Percentiles rank a stretch among this genome's conserved stretches.
phyloP scores from a whole-genome alignment of 2,113 vertebrate genomes.

The Prolemur simus region DNA sequence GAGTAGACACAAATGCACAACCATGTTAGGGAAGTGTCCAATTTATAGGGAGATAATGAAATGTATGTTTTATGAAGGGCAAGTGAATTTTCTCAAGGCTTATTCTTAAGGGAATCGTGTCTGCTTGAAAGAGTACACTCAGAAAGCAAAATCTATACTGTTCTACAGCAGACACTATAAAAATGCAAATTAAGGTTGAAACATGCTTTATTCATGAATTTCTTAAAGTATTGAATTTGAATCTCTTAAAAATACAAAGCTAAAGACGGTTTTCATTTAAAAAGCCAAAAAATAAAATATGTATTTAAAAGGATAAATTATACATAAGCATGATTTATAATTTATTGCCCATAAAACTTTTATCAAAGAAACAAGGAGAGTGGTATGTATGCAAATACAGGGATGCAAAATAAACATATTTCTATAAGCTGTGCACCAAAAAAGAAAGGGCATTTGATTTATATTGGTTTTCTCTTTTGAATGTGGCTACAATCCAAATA shows the following conservation, averaged over 20 bases:
- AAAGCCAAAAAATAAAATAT: conserved; percentile 86
- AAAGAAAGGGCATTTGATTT: conserved; percentile 59
- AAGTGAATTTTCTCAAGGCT: conserved; percentile 75
- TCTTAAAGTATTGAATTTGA: conserved; percentile 82
- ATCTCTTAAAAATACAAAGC: conserved; percentile 81
- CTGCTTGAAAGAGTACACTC: conserved; percentile 78
- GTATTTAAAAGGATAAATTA: conserved; percentile 87
- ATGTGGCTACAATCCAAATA: conserved; percentile 41
- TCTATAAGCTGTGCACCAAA: conserved; percentile 53
- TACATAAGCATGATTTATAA: conserved; percentile 84
- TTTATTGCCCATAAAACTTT: conserved; percentile 85
- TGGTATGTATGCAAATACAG: conserved; percentile 78
- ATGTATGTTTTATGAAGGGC: conserved; percentile 76
- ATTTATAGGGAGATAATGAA: conserved; percentile 74
- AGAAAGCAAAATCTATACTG: conserved; percentile 82
- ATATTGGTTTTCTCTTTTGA: conserved; percentile 50
- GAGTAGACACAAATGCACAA: conserved; percentile 34
- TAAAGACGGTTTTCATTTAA: conserved; percentile 80
- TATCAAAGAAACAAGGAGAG: conserved; percentile 84
- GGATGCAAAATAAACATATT: conserved; percentile 79
- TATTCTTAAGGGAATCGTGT: conserved; percentile 75
- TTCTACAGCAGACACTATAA: conserved; percentile 80
- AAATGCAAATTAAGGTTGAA: conserved; percentile 83
- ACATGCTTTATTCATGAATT: conserved; percentile 85
- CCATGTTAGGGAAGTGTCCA: conserved; percentile 56